A percentile compares a stretch with the other conserved stretches of the same genome.
Conservation (phyloP, 2,888 invertebrate species). For the Scaptomyza polygonia region DNA sequence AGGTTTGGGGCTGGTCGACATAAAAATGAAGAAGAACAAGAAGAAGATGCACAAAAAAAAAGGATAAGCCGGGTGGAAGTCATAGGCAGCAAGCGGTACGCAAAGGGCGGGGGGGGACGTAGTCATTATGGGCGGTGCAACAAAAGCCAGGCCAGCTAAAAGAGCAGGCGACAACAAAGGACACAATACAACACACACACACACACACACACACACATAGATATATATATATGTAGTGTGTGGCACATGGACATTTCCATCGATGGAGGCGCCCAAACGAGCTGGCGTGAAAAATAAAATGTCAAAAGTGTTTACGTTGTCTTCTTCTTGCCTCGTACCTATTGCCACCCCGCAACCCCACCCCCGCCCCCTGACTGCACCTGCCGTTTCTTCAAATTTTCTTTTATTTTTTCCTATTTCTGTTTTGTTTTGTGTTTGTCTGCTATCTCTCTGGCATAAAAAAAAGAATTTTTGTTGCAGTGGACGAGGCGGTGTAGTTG, state of each 20-base stretch:
- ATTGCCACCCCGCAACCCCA: not conserved
- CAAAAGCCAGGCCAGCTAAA: constrained; percentile 58
- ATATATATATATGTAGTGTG: constrained; percentile 9
- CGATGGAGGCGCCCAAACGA: constrained; percentile 47
- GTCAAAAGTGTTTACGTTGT: constrained; percentile 78
- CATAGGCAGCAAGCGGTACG: not conserved
- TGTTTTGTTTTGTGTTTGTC: constrained; percentile 37
- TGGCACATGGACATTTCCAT: constrained; percentile 29
- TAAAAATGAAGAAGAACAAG: not conserved
- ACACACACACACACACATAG: constrained; percentile 16
- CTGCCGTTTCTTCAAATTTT: constrained; percentile 9
- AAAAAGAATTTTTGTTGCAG: constrained; percentile 67
- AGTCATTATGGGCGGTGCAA: constrained; percentile 35
- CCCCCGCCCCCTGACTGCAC: not conserved
- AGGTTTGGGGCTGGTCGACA: not conserved
- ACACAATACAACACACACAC: constrained; percentile 13
- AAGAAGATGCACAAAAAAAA: too few species aligned
- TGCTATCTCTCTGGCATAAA: constrained; percentile 68
- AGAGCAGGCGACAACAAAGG: constrained; percentile 57
- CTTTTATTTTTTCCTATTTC: constrained; percentile 7
- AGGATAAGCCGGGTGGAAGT: not conserved
- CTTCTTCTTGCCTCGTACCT: constrained; percentile 5
- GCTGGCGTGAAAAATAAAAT: constrained; percentile 76
- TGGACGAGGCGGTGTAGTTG: constrained; percentile 19
- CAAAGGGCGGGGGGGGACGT: not conserved